Evolutionary conservation across 2,113 vertebrate genomes (phyloP).

Genomic region (Brachionichthys hirsutus): DNA sequence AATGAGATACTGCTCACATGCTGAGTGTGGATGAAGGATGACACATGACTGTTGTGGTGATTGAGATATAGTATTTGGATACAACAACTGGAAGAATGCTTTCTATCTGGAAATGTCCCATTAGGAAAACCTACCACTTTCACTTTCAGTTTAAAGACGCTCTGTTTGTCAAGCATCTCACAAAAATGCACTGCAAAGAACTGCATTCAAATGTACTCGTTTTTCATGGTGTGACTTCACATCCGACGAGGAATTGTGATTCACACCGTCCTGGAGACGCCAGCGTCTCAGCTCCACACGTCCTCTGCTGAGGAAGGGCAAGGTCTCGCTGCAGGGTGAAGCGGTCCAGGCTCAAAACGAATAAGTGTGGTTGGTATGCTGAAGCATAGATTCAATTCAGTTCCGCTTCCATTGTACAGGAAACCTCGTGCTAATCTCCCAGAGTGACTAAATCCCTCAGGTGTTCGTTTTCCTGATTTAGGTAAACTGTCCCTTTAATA

Average conservation of each 20-base stretch:
- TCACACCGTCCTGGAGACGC: background rate
- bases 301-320: slow-evolving; percentile 45
- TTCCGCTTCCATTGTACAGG: background rate
- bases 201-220: slow-evolving; percentile 25
- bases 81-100: too few species aligned
- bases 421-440: background rate
- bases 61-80: background rate
- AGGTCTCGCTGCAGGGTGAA: slow-evolving; percentile 44
- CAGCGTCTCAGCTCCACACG: slow-evolving; percentile 22
- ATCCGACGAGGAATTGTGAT: slow-evolving; percentile 22
- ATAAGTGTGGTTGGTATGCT: slow-evolving; percentile 35
- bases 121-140: too few species aligned
- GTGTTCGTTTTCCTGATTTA: background rate
- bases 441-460: background rate
- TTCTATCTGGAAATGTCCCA: too few species aligned
- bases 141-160: slow-evolving; percentile 29
- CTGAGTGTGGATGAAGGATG: too few species aligned
- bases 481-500: background rate
- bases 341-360: too few species aligned
- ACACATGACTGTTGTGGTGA: slow-evolving; percentile 7
- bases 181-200: too few species aligned
- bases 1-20: slow-evolving; percentile 15
- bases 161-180: background rate
- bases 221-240: slow-evolving; percentile 20
- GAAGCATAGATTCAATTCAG: background rate